phyloP scores from a whole-genome alignment of 2,797 vertebrate genomes.

The Onychomys leucogaster region DNA sequence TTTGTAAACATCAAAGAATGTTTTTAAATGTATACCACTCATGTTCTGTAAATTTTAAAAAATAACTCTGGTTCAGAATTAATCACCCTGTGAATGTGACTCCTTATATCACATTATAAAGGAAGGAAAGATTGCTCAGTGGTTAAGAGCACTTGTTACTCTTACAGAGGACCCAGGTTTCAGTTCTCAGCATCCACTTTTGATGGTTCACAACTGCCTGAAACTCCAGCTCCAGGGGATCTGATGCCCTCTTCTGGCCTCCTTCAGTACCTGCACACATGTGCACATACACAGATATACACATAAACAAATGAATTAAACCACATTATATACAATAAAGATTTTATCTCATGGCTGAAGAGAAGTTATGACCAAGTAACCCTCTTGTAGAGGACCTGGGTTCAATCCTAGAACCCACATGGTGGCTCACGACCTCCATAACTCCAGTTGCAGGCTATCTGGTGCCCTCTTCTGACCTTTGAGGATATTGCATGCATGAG shows the following conservation, averaged over 20 bases:
- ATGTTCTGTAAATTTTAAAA: constrained; percentile 35
- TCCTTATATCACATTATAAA: background rate
- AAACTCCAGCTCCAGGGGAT: background rate
- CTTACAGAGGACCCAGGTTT: background rate
- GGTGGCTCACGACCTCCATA: background rate
- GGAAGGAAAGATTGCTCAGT: background rate
- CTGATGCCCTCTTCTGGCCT: background rate
- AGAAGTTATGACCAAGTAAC: background rate
- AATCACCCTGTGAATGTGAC: constrained; percentile 7
- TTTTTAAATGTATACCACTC: constrained; percentile 47
- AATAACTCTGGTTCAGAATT: constrained; percentile 62
- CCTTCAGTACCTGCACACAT: background rate
- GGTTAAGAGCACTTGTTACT: background rate
- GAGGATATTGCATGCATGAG: background rate
- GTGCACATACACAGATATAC: background rate
- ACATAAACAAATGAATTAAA: background rate
- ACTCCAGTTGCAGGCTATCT: background rate
- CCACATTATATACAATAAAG: background rate
- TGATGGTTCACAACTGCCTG: background rate
- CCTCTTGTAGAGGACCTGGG: background rate
- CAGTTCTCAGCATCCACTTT: background rate
- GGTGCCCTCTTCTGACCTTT: background rate
- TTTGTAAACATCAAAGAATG: constrained; percentile 71
- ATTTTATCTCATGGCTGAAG: background rate
- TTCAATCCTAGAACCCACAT: background rate